Base-by-base conservation (phyloP, 2,113 vertebrate species). In the Muntiacus reevesi region DNA sequence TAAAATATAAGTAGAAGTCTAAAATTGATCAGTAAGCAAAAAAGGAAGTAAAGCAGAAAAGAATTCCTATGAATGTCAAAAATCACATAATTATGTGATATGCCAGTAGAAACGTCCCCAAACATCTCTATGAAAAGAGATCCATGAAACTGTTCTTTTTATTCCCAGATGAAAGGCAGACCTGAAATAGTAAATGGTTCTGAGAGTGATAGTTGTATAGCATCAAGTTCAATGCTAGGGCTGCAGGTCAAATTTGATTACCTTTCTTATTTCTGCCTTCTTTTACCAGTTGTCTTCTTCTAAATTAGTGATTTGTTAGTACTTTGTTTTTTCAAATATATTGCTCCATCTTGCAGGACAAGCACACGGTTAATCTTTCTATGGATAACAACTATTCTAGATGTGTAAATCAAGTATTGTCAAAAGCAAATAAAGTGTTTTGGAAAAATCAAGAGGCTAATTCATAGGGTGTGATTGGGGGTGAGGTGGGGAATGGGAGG, bases 1-100 rank as follows among this genome's bases (percentile, higher is more conserved):
- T 87, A 91, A 94, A 71, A 85, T 95, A 59, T 52, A 86, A 91
- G 91, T 96, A 25, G 76, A 96, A 84, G 30, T 87, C 76, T 95
- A 55, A 93, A 79, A 15, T 50, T 95, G 89, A 89, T 79, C 96
- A 79, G 6, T 10, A 92, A 95, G 27, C 17, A 54, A 79, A 93
- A 94, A 27, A 87, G 28, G 11, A 95, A 94, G 12, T 27, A 91
- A 96, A 87, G 21, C 21, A 87, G 36, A 94, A 95, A 84, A 64
- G 30, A 95, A 78, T 67, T 94, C 79, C 57, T 88, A 33, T 60
- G 55, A 82, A 95, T 86, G 74, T 67, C 30, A 92, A 50, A 36
- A 82, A 50, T 76, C 45, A 81, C 3, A 67, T 93, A 1, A 71
- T 52, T 85, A 21, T n/a, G 16, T 23, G 54, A 47, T 54, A 45